These are phyloP conservation scores for Drosophila neonasuta DNA, from an alignment of 2,888 invertebrate species.

Conservation along the genomic window DNA sequence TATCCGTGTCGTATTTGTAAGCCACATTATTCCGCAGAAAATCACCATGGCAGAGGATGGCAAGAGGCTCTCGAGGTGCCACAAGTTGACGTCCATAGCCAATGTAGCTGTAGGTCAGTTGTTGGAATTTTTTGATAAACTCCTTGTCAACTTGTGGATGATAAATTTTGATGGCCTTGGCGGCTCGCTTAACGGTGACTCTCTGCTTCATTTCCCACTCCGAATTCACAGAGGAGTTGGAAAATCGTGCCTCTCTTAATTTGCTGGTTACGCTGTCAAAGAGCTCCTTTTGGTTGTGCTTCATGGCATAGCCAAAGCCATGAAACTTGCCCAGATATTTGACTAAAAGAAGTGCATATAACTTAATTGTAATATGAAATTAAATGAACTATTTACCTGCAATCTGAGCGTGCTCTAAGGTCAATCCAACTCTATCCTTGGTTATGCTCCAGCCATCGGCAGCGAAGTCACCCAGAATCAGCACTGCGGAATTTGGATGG, in stretches of 20 bases:
- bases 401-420: conserved; percentile 78
- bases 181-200: conserved; percentile 48
- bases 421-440: conserved; percentile 69
- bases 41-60: conserved; percentile 81
- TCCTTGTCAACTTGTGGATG: conserved; percentile 66
- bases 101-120: conserved; percentile 44
- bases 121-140: conserved; percentile 63
- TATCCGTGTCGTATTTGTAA: conserved; percentile 71
- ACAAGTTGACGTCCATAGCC: conserved; percentile 70
- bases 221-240: conserved; percentile 15
- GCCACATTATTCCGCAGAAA: conserved; percentile 81
- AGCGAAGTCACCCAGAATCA: conserved; percentile 78
- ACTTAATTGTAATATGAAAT: neutral
- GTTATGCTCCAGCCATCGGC: conserved; percentile 73
- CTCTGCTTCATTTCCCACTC: conserved; percentile 51
- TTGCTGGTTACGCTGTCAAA: conserved; percentile 63
- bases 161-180: conserved; percentile 46
- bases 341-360: conserved; percentile 35
- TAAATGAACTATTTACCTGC: conserved; percentile 59
- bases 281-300: conserved; percentile 55
- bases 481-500: conserved; percentile 58
- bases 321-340: conserved; percentile 79
- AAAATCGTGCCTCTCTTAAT: conserved; percentile 75
- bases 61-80: conserved; percentile 76
- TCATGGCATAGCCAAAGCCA: conserved; percentile 78